phyloP scores from a whole-genome alignment of 2,113 vertebrate genomes.

The Amphiprion ocellaris region DNA sequence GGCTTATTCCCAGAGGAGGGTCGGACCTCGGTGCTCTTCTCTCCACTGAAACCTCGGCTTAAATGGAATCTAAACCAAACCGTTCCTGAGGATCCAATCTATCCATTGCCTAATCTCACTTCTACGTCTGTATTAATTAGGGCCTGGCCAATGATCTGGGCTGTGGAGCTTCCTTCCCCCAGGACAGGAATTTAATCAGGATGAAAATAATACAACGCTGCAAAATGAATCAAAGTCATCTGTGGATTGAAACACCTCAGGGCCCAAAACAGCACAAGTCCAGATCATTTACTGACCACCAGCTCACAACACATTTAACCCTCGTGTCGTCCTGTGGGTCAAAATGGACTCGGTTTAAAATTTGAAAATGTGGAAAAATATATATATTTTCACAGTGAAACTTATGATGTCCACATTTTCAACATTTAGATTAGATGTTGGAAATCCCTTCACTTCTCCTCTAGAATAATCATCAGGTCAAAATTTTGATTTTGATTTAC shows the following conservation, averaged over 20 bases:
- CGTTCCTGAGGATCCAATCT: constrained; percentile 31
- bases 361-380: no score
- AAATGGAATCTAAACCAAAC: not conserved
- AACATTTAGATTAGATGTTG: no score
- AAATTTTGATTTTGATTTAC: no score
- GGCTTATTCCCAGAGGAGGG: not conserved
- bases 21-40: not conserved
- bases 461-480: no score
- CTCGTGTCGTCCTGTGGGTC: no score
- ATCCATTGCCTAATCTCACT: constrained; percentile 39
- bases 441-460: no score
- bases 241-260: not conserved
- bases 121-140: constrained; percentile 36
- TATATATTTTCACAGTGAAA: no score
- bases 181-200: constrained; percentile 32
- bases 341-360: no score
- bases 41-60: constrained; percentile 13
- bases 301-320: no score
- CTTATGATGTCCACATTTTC: no score
- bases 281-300: not conserved
- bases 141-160: constrained; percentile 1
- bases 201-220: not conserved
- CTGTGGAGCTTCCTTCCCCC: not conserved
- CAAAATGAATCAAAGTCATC: not conserved
- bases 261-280: not conserved